Evolutionary conservation across 23 tunicate species (phyloP), one percentile per base, ranked within the genome.

Genomic region (Diplosoma virens): DNA sequence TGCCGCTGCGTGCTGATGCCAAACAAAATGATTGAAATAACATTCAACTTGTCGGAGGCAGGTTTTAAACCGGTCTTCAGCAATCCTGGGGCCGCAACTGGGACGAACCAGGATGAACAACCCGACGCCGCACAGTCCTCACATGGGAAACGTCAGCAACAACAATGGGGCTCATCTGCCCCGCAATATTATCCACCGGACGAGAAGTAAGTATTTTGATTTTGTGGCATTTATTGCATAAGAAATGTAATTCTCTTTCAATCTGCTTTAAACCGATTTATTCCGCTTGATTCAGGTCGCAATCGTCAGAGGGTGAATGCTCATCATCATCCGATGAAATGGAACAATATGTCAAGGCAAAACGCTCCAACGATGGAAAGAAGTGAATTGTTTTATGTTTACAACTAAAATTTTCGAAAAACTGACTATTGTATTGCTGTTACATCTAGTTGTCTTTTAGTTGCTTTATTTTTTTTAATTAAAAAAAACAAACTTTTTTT

Each of bases 21-120:
- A n/a, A n/a, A n/a, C n/a, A n/a, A n/a, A n/a, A n/a, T n/a, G n/a
- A n/a, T n/a, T n/a, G n/a, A n/a, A n/a, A n/a, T n/a, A n/a, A n/a
- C n/a, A n/a, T n/a, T n/a, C n/a, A n/a, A n/a, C n/a, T n/a, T n/a
- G n/a, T n/a, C n/a, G n/a, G n/a, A n/a, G 14, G 14, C 65, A 58
- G 65, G 65, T 6, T 64, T 64, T 27, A 64, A 33, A 23, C 71
- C 71, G 29, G 71, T 64, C 6, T 64, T 64, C 34, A 64, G 71
- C 34, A 64, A 55, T 18, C 61, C 17, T 4, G 22, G 5, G n/a
- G 61, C 23, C 4, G 61, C 61, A 26, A 27, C 7, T 4, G n/a
- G 35, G 6, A 2, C 28, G 9, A 61, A 29, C 35, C 69, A 61
- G 35, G 2, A 34, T 61, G 69, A 35, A 5, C 3, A 2, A 5